A percentile compares a stretch with the other conserved stretches of the same genome.
phyloP scores from a whole-genome alignment of 2,888 invertebrate genomes.

The Drosophila kuntzei region DNA sequence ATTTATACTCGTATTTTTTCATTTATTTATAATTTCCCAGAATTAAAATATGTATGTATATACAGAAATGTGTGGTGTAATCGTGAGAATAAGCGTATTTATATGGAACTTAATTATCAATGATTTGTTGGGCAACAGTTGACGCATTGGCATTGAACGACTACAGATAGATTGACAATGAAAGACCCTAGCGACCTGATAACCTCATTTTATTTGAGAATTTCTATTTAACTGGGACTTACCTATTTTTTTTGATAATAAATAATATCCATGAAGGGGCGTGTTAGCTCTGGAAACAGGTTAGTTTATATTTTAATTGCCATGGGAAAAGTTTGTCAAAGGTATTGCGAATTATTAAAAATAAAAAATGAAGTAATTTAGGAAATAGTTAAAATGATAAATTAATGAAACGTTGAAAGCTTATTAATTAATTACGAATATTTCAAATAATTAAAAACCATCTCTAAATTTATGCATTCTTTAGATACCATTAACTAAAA shows the following conservation, averaged over 20 bases:
- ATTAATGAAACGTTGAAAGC: no score
- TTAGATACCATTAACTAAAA: no score
- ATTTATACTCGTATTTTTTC: constrained; percentile 1
- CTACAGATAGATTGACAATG: neutral
- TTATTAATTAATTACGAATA: no score
- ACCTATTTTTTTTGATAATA: constrained; percentile 14
- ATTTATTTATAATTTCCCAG: constrained; percentile 37
- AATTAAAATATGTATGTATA: constrained; percentile 4
- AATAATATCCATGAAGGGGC: neutral
- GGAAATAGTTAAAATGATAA: no score
- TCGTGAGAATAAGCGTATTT: neutral
- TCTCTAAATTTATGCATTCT: constrained; percentile 41
- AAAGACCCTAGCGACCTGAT: constrained; percentile 51
- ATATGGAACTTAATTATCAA: constrained; percentile 37
- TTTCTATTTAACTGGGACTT: constrained; percentile 21
- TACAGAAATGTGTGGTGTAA: constrained; percentile 6
- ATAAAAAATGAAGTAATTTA: no score
- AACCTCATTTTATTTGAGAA: constrained; percentile 54
- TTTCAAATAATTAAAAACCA: neutral
- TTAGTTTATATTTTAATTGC: neutral
- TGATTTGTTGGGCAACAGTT: constrained; percentile 28
- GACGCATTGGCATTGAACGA: constrained; percentile 35
- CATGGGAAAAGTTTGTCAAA: neutral
- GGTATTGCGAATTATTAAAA: neutral
- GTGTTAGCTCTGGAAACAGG: constrained; percentile 18